A percentile compares a stretch with the other conserved stretches of the same genome.
phyloP scores from a whole-genome alignment of 1,140 invertebrate species.

The Limonius californicus region DNA sequence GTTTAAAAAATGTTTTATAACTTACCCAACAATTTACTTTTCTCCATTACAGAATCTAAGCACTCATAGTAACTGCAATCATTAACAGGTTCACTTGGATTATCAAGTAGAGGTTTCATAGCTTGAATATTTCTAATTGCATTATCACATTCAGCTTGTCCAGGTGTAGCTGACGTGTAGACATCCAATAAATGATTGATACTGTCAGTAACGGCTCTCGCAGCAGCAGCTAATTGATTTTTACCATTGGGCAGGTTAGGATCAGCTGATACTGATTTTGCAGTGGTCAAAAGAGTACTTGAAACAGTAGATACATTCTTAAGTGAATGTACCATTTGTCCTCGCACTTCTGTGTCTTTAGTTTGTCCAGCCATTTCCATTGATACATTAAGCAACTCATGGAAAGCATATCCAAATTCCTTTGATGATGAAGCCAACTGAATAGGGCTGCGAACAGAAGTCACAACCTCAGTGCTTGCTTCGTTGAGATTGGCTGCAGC shows the following conservation, averaged over 20 bases:
- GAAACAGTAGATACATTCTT: conserved; percentile 86
- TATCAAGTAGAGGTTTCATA: conserved; percentile 75
- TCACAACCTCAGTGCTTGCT: conserved; percentile 75
- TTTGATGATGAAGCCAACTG: conserved; percentile 70
- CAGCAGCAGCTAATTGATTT: conserved; percentile 82
- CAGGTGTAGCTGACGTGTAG: conserved; percentile 76
- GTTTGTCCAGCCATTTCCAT: conserved; percentile 82
- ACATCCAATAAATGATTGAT: conserved; percentile 87
- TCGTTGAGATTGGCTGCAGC: conserved; percentile 80
- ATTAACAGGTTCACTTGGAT: conserved; percentile 84
- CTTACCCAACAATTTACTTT: conserved; percentile 75
- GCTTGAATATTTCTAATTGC: conserved; percentile 91
- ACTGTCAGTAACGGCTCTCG: conserved; percentile 85
- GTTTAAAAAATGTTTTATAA: conserved; percentile 16
- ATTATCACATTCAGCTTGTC: conserved; percentile 95
- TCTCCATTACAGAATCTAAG: conserved; percentile 89
- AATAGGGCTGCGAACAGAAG: conserved; percentile 62
- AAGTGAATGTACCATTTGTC: conserved; percentile 79
- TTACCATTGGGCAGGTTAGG: conserved; percentile 85
- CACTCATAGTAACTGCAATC: conserved; percentile 92
- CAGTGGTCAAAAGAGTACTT: conserved; percentile 79
- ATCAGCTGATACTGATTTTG: conserved; percentile 86
- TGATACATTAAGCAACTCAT: conserved; percentile 68
- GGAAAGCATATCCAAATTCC: conserved; percentile 75
- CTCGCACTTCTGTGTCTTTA: conserved; percentile 64